Conservation (phyloP, 1,140 invertebrate species). For the Paraescarpia echinospica region DNA sequence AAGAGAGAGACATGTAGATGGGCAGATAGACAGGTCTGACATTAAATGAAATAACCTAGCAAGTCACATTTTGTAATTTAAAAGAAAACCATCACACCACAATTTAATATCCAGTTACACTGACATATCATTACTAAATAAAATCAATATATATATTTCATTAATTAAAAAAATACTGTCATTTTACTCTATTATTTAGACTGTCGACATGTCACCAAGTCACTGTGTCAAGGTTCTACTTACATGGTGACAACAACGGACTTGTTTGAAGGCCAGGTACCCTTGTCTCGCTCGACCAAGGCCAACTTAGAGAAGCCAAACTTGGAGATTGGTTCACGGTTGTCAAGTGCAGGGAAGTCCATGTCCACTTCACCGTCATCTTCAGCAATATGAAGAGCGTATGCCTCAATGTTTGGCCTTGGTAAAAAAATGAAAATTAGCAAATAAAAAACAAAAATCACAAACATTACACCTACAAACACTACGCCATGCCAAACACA, state of each 20-base stretch:
- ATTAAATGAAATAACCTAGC: too few relatives aligned
- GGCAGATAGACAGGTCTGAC: too few relatives aligned
- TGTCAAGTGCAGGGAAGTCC: constrained; percentile 89
- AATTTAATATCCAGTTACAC: too few relatives aligned
- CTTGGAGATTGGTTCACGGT: constrained; percentile 83
- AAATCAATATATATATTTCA: too few relatives aligned
- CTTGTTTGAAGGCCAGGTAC: constrained; percentile 36
- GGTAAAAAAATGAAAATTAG: constrained; percentile 35
- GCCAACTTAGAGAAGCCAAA: constrained; percentile 89
- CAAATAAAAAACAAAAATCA: constrained; percentile 36
- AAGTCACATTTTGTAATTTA: too few relatives aligned
- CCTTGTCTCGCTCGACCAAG: constrained; percentile 69
- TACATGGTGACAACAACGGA: constrained; percentile 50
- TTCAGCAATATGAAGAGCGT: constrained; percentile 85
- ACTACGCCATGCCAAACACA: not conserved
- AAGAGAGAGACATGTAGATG: too few relatives aligned
- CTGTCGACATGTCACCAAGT: too few relatives aligned
- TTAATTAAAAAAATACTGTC: too few relatives aligned
- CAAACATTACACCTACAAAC: not conserved
- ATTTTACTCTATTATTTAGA: too few relatives aligned
- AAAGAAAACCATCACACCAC: too few relatives aligned
- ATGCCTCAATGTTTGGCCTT: constrained; percentile 62
- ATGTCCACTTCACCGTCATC: constrained; percentile 95
- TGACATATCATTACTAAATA: too few relatives aligned
- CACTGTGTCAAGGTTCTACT: constrained; percentile 29